Percentiles rank a stretch among this genome's conserved stretches.
Conservation (phyloP, 2,888 invertebrate species). For the Laspeyria flexula region DNA sequence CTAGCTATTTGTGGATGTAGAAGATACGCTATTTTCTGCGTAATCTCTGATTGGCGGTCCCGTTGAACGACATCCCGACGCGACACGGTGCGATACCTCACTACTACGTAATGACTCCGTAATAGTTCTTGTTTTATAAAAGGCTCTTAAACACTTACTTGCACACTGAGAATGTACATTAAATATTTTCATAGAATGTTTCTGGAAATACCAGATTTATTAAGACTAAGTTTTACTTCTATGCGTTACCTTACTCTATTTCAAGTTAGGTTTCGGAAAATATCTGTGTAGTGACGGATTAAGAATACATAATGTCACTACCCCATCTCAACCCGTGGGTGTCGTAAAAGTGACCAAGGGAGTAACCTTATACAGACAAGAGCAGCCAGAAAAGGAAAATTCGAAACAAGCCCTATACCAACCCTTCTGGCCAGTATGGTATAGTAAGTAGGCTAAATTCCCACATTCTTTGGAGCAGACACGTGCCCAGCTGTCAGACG, state of each 20-base stretch:
- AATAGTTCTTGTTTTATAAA: constrained; percentile 11
- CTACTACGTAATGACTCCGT: constrained; percentile 30
- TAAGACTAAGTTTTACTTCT: neutral
- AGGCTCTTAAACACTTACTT: neutral
- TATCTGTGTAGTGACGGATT: too few species aligned
- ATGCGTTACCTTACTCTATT: neutral
- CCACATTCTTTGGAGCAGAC: too few species aligned
- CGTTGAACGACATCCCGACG: constrained; percentile 61
- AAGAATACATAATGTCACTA: too few species aligned
- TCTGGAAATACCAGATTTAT: neutral
- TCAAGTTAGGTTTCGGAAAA: too few species aligned
- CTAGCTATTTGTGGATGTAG: constrained; percentile 49
- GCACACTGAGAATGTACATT: neutral
- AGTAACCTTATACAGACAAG: too few species aligned
- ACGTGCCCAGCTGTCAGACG: too few species aligned
- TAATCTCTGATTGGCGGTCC: constrained; percentile 70
- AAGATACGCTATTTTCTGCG: constrained; percentile 67
- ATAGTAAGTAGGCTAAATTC: too few species aligned
- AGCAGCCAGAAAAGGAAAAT: too few species aligned
- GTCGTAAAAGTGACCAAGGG: too few species aligned
- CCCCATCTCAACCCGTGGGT: too few species aligned
- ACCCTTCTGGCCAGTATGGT: too few species aligned
- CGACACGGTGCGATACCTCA: constrained; percentile 19
- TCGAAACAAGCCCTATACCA: too few species aligned
- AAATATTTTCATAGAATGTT: neutral